These are phyloP conservation scores for Threskiornis aethiopicus DNA, from an alignment of 2,797 vertebrate genomes.

Conservation along the genomic window DNA sequence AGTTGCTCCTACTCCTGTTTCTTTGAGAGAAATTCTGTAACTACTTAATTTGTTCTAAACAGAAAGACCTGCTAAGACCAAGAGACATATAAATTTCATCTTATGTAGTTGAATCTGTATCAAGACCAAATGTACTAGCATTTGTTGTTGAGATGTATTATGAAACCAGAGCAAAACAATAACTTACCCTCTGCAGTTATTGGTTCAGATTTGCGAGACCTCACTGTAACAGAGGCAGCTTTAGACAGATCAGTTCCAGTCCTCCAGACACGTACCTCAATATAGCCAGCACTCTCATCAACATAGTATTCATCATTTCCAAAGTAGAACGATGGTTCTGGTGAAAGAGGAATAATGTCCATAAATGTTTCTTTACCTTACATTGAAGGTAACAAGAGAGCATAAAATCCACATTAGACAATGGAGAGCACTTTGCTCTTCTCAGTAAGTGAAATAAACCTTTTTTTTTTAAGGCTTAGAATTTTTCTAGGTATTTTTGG, in stretches of 20 bases:
- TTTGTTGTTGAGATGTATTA: background rate
- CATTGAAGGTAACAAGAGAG: fast-evolving
- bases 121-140: background rate
- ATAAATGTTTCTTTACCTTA: background rate
- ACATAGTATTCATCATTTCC: conserved; percentile 82
- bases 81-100: background rate
- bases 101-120: fast-evolving
- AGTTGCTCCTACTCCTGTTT: background rate
- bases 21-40: background rate
- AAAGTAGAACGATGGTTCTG: conserved; percentile 90
- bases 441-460: background rate
- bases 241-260: conserved; percentile 89
- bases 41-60: background rate
- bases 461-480: background rate
- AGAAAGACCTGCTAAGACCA: background rate
- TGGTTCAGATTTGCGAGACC: conserved; percentile 88
- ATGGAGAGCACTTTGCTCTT: background rate
- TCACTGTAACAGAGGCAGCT: conserved; percentile 86
- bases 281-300: conserved; percentile 87
- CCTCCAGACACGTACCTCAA: conserved; percentile 90
- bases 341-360: conserved; percentile 44
- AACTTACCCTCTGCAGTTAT: conserved; percentile 87
- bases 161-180: background rate
- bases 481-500: background rate
- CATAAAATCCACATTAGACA: background rate